A percentile compares a stretch with the other conserved stretches of the same genome.
Evolutionary conservation across 2,888 invertebrate genomes (phyloP).

Genomic region (Drosophila peninsularis): DNA sequence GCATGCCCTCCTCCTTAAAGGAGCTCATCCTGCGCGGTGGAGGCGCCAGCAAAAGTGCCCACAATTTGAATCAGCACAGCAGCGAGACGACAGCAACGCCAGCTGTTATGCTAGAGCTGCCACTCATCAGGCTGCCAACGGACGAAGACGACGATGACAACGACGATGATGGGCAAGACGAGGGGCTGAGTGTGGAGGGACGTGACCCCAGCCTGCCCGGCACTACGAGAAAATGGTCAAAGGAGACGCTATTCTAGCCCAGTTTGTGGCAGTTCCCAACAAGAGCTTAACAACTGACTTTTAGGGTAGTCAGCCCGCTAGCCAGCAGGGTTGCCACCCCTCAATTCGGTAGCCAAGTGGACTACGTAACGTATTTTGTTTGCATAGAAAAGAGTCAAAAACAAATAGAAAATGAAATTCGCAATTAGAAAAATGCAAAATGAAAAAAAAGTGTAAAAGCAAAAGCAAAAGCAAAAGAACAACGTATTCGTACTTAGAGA

Average conservation of each 20-base stretch:
- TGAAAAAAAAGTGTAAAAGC: background rate
- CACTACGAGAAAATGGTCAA: slow-evolving; percentile 87
- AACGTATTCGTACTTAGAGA: slow-evolving; percentile 81
- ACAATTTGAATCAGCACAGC: slow-evolving; percentile 54
- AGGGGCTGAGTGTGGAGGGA: slow-evolving; percentile 24
- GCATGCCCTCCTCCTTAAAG: slow-evolving; percentile 82
- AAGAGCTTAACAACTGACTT: slow-evolving; percentile 76
- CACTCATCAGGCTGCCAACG: slow-evolving; percentile 83
- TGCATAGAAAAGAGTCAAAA: background rate
- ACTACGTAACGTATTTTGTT: slow-evolving; percentile 30
- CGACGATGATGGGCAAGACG: slow-evolving; percentile 41
- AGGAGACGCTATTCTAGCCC: slow-evolving; percentile 92
- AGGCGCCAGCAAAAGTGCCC: slow-evolving; percentile 66
- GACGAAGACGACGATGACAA: slow-evolving; percentile 68
- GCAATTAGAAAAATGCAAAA: background rate
- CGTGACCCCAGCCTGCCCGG: slow-evolving; percentile 84
- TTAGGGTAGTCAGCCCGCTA: slow-evolving; percentile 34
- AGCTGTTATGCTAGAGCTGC: slow-evolving; percentile 84
- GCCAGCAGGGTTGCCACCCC: slow-evolving; percentile 45
- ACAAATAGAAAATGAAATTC: slow-evolving; percentile 14
- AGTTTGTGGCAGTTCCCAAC: slow-evolving; percentile 65
- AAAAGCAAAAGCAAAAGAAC: slow-evolving; percentile 67
- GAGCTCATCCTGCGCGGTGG: slow-evolving; percentile 77
- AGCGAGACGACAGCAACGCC: slow-evolving; percentile 47
- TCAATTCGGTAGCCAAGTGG: slow-evolving; percentile 21